Conservation (phyloP, 2,113 vertebrate species). For the Tonatia bakeri region DNA sequence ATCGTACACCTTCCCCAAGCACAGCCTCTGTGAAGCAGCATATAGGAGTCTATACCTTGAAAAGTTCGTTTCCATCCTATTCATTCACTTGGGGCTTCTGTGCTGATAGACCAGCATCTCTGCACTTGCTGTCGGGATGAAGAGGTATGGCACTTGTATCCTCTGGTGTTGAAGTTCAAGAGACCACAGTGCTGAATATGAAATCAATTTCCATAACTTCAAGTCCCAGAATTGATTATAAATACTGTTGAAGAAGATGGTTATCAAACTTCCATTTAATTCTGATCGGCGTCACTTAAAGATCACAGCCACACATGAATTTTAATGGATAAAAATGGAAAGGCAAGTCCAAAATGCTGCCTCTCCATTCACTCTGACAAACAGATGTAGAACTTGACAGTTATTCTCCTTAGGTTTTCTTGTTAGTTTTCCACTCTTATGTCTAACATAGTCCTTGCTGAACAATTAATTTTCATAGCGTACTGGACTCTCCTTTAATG, state of each 20-base stretch:
- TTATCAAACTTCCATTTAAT: slow-evolving; percentile 38
- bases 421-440: background rate
- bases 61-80: background rate
- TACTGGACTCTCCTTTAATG: slow-evolving; percentile 71
- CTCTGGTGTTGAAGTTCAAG: background rate
- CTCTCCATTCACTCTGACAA: slow-evolving; percentile 29
- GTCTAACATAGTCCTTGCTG: slow-evolving; percentile 46
- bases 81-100: background rate
- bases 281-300: slow-evolving; percentile 52
- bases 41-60: too few species aligned
- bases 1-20: background rate
- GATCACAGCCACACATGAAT: background rate
- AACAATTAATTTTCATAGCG: slow-evolving; percentile 74
- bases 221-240: background rate
- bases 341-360: background rate
- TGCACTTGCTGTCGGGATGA: background rate
- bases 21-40: background rate
- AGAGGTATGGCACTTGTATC: rapidly evolving
- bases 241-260: background rate
- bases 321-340: slow-evolving; percentile 27
- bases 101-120: background rate
- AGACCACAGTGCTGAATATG: background rate
- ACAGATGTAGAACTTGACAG: slow-evolving; percentile 35
- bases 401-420: slow-evolving; percentile 49
- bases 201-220: background rate